These are phyloP conservation scores for Drosophila parabipectinata DNA, from an alignment of 1,140 invertebrate species.

Conservation along the genomic window DNA sequence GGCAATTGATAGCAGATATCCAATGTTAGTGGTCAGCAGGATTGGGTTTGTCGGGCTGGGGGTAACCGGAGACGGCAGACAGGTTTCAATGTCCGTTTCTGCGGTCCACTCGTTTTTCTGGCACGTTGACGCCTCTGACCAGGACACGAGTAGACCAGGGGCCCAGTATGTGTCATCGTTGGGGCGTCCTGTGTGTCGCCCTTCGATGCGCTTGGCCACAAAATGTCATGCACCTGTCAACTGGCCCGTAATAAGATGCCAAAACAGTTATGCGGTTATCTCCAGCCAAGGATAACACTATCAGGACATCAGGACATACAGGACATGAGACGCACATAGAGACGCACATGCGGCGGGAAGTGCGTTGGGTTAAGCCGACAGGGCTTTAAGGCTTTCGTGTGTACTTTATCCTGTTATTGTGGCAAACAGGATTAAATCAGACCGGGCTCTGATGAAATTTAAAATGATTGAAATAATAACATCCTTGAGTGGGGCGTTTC, in stretches of 20 bases:
- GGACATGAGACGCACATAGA: slow-evolving; percentile 11
- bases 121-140: slow-evolving; percentile 55
- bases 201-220: slow-evolving; percentile 68
- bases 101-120: slow-evolving; percentile 57
- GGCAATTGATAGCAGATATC: slow-evolving; percentile 65
- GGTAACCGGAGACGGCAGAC: slow-evolving; percentile 39
- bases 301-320: slow-evolving; percentile 12
- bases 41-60: slow-evolving; percentile 5
- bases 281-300: slow-evolving; percentile 59
- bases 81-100: slow-evolving; percentile 42
- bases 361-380: slow-evolving; percentile 38
- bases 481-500: neutral
- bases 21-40: slow-evolving; percentile 19
- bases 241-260: slow-evolving; percentile 78
- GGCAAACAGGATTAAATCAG: slow-evolving; percentile 3
- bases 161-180: neutral
- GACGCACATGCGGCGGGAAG: slow-evolving; percentile 22
- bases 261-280: slow-evolving; percentile 78
- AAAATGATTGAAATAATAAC: slow-evolving; percentile 6
- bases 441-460: neutral
- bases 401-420: slow-evolving; percentile 19
- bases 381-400: slow-evolving; percentile 33
- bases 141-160: slow-evolving; percentile 12
- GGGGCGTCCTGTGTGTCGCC: slow-evolving; percentile 16
- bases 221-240: slow-evolving; percentile 80